phyloP scores from a whole-genome alignment of 2,113 vertebrate species.

The Varanus komodoensis region DNA sequence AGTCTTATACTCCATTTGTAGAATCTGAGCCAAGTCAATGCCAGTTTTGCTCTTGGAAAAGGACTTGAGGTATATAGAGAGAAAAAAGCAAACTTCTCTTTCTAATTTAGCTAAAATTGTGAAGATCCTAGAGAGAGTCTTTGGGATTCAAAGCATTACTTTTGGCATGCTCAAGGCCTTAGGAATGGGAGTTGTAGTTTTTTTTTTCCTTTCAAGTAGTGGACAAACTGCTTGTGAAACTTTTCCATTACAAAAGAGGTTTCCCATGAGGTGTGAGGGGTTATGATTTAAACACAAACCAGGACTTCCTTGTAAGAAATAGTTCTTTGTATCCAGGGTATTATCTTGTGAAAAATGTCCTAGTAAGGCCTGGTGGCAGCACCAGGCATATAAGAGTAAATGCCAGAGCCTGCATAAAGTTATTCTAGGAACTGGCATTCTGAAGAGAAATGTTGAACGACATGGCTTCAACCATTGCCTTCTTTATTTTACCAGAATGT shows the following conservation, averaged over 20 bases:
- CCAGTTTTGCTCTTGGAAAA: neutral
- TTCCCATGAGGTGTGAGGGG: neutral
- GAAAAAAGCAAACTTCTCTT: too few relatives aligned
- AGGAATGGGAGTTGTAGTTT: neutral
- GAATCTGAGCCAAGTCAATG: conserved; percentile 22
- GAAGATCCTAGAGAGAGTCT: neutral
- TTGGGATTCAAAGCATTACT: neutral
- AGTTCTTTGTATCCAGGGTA: neutral
- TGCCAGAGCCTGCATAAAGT: too few relatives aligned
- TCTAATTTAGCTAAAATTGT: neutral
- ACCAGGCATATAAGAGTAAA: neutral
- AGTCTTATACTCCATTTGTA: conserved; percentile 33
- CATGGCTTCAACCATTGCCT: too few relatives aligned
- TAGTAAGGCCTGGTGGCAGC: neutral
- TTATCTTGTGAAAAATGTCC: neutral
- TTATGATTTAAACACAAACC: neutral
- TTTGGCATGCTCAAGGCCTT: neutral
- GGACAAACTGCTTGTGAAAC: neutral
- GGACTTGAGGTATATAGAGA: too few relatives aligned
- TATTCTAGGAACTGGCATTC: too few relatives aligned
- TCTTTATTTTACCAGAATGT: too few relatives aligned
- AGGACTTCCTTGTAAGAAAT: neutral
- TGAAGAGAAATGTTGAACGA: too few relatives aligned
- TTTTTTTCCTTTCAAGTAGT: neutral
- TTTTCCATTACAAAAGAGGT: neutral